phyloP scores from a whole-genome alignment of 2,888 invertebrate species.

The Mesorhabditis spiculigera region DNA sequence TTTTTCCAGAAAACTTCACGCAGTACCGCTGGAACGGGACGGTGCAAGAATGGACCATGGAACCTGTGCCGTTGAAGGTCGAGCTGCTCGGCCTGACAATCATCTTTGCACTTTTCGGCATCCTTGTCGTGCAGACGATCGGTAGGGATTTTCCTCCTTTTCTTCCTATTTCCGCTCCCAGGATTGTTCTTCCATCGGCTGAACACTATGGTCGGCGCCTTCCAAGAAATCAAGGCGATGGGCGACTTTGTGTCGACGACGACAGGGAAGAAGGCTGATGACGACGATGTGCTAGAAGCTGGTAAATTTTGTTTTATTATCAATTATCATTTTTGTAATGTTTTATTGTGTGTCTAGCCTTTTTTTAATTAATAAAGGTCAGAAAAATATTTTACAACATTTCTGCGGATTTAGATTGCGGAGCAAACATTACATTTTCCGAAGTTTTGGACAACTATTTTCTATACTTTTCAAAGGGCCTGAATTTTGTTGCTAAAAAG shows the following conservation, averaged over 20 bases:
- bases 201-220: conserved; percentile 72
- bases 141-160: conserved; percentile 12
- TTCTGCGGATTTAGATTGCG: too few species aligned
- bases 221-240: conserved; percentile 51
- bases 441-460: too few species aligned
- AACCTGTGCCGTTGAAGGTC: conserved; percentile 62
- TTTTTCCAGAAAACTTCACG: conserved; percentile 44
- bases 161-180: conserved; percentile 5
- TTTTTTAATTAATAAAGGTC: too few species aligned
- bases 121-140: conserved; percentile 51
- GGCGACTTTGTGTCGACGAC: conserved; percentile 26
- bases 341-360: background rate
- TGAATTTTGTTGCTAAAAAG: too few species aligned
- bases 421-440: too few species aligned
- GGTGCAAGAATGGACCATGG: conserved; percentile 49
- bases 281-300: conserved; percentile 34
- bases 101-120: conserved; percentile 52
- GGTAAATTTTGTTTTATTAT: conserved; percentile 16
- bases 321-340: background rate
- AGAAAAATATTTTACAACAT: background rate
- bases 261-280: conserved; percentile 23
- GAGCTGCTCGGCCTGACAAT: conserved; percentile 79
- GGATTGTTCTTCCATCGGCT: conserved; percentile 95
- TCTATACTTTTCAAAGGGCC: too few species aligned
- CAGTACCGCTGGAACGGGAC: conserved; percentile 54